phyloP scores from a whole-genome alignment of 2,888 invertebrate species.

The Scaptomyza parva region DNA sequence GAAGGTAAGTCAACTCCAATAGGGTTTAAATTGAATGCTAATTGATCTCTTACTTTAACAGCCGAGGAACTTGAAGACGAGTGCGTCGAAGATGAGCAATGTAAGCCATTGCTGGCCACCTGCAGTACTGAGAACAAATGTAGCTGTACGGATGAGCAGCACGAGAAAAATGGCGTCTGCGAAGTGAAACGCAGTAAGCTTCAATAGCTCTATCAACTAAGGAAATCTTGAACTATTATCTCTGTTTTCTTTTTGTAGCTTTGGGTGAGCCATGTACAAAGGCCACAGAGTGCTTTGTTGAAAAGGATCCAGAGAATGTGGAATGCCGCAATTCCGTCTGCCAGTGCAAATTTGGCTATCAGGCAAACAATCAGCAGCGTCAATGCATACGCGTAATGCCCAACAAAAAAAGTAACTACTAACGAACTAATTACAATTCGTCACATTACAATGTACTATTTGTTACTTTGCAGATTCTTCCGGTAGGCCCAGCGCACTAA shows the following conservation, averaged over 20 bases:
- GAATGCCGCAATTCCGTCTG: constrained; percentile 84
- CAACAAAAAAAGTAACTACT: constrained; percentile 81
- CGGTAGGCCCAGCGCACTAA: constrained; percentile 85
- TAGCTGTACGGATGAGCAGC: constrained; percentile 78
- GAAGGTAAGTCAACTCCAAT: constrained; percentile 67
- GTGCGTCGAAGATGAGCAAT: constrained; percentile 83
- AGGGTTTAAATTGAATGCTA: not conserved
- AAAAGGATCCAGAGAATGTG: constrained; percentile 80
- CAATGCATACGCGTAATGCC: constrained; percentile 80
- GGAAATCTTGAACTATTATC: not conserved
- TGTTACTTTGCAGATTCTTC: constrained; percentile 83
- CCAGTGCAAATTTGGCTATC: constrained; percentile 82
- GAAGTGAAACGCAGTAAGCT: constrained; percentile 77
- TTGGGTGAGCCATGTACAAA: constrained; percentile 79
- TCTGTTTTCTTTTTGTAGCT: constrained; percentile 46
- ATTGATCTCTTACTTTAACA: constrained; percentile 23
- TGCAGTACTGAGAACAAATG: constrained; percentile 81
- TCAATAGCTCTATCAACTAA: not conserved
- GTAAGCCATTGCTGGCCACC: constrained; percentile 82
- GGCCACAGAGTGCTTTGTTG: constrained; percentile 82
- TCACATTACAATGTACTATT: not conserved
- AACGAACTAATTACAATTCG: too few relatives aligned
- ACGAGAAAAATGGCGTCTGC: constrained; percentile 80
- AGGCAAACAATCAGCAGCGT: constrained; percentile 68
- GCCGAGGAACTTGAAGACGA: constrained; percentile 81